Conservation (phyloP, 2,888 invertebrate genomes). For the Mythimna loreyi region DNA sequence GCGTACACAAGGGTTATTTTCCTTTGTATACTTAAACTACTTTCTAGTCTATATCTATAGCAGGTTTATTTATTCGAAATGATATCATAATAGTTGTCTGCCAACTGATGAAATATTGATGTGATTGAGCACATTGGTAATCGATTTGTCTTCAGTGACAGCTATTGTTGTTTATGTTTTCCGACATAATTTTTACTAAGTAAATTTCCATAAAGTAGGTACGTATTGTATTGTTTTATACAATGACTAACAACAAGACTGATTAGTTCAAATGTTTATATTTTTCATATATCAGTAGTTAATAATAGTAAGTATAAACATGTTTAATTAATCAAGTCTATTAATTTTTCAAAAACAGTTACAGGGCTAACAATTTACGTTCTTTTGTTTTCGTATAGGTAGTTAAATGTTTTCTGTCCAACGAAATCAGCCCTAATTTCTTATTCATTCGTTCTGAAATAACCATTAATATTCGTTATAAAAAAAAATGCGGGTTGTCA, state of each 20-base stretch:
- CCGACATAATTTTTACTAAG: background rate
- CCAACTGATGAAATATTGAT: background rate
- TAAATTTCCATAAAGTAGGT: background rate
- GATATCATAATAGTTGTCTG: background rate
- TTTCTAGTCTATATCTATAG: background rate
- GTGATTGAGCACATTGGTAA: background rate
- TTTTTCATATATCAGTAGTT: too few relatives aligned
- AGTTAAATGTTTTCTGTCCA: background rate
- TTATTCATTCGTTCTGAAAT: background rate
- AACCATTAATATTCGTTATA: background rate
- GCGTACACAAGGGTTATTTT: slow-evolving; percentile 12
- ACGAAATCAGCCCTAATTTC: background rate
- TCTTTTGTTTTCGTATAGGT: background rate
- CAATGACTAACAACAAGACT: background rate
- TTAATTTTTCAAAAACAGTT: background rate
- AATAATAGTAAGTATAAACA: too few relatives aligned
- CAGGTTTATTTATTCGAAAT: background rate
- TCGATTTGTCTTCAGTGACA: slow-evolving; percentile 15
- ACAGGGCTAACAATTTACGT: background rate
- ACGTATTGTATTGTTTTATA: background rate
- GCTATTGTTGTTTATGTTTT: background rate
- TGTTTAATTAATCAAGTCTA: background rate
- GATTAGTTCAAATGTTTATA: too few relatives aligned
- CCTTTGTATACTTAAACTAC: background rate
- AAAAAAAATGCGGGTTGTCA: too few relatives aligned